A percentile compares a stretch with the other conserved stretches of the same genome.
phyloP scores from a whole-genome alignment of 2,888 invertebrate species.

The Stenotaenia linearis region DNA sequence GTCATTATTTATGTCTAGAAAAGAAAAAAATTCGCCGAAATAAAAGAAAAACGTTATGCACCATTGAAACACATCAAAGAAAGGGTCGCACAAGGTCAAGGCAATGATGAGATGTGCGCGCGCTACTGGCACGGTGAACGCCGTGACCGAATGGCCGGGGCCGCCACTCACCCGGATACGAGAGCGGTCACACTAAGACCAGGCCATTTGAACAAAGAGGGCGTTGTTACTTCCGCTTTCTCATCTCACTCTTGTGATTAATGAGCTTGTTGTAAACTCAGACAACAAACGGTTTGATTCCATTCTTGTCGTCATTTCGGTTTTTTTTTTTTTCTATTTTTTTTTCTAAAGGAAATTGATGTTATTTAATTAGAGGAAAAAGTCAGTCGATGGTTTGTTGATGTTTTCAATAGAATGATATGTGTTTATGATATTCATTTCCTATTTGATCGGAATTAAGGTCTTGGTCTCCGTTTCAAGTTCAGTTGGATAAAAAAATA shows the following conservation, averaged over 20 bases:
- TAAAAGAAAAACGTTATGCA: background rate
- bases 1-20: background rate
- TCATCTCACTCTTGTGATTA: conserved; percentile 13
- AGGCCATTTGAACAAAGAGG: conserved; percentile 20
- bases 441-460: background rate
- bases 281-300: background rate
- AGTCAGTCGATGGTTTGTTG: background rate
- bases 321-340: background rate
- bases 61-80: background rate
- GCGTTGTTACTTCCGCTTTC: conserved; percentile 16
- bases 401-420: background rate
- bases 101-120: background rate
- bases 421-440: background rate
- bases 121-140: conserved; percentile 28
- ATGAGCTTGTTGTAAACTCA: background rate
- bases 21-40: background rate
- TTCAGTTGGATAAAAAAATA: background rate
- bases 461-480: conserved; percentile 6
- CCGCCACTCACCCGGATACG: conserved; percentile 21
- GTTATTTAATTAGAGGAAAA: too few relatives aligned
- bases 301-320: background rate
- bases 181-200: conserved; percentile 23
- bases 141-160: conserved; percentile 26
- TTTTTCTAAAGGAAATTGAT: too few relatives aligned
- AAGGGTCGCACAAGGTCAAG: conserved; percentile 12